phyloP scores from a whole-genome alignment of 2,113 vertebrate species.

The Cheilinus undulatus region DNA sequence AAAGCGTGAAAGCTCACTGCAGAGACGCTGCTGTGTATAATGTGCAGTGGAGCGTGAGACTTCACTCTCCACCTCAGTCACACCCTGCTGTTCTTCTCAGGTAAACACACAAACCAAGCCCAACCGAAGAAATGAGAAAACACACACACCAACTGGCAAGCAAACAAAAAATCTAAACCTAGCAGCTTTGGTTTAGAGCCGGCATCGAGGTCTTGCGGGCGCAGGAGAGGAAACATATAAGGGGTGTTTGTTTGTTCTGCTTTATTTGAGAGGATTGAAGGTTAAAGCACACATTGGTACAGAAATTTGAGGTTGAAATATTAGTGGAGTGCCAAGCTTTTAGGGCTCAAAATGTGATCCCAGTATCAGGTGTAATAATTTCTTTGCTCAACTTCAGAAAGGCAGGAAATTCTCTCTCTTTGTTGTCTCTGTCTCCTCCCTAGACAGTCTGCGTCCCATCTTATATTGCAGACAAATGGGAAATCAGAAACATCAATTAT shows the following conservation, averaged over 20 bases:
- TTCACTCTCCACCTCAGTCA: slow-evolving; percentile 66
- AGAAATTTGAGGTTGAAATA: slow-evolving; percentile 4
- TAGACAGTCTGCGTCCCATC: slow-evolving; percentile 1
- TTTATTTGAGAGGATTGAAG: background rate
- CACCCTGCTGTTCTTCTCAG: slow-evolving; percentile 64
- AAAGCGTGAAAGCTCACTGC: slow-evolving; percentile 40
- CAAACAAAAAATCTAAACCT: slow-evolving; percentile 18
- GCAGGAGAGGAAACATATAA: background rate
- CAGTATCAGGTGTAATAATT: slow-evolving; percentile 36
- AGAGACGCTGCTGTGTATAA: slow-evolving; percentile 54
- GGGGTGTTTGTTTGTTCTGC: background rate
- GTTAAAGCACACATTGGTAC: background rate
- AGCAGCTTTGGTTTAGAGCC: slow-evolving; percentile 5
- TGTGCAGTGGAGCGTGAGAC: slow-evolving; percentile 55
- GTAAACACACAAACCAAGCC: slow-evolving; percentile 63
- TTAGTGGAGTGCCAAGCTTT: slow-evolving; percentile 12
- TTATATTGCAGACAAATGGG: slow-evolving; percentile 52
- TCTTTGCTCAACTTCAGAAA: slow-evolving; percentile 40
- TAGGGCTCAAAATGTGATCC: slow-evolving; percentile 30
- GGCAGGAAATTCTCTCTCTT: background rate
- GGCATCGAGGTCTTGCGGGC: background rate
- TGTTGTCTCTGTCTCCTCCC: background rate
- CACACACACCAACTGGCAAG: background rate
- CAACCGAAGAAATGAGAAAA: slow-evolving; percentile 42
- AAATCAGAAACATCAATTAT: slow-evolving; percentile 77